Evolutionary conservation across 1,140 invertebrate species (phyloP), one percentile per base, ranked within the genome.

Genomic region (Trichoplusia ni): DNA sequence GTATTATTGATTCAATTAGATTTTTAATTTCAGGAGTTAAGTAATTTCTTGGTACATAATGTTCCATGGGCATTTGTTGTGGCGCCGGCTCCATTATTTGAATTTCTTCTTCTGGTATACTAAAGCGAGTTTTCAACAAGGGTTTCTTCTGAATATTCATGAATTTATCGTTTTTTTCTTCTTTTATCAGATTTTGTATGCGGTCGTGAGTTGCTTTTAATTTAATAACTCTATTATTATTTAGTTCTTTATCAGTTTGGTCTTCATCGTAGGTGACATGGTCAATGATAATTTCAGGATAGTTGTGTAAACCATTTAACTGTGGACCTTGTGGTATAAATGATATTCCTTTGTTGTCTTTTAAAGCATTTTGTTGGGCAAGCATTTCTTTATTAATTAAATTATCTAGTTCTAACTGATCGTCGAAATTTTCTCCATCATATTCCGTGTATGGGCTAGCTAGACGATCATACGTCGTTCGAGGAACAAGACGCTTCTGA

Each of bases 211-310:
- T 1, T n/a, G 46, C 2, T 14, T 27, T 31, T 9, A 49, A 9
- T 49, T 27, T 13, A 9, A 7, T 8, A 4, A 3, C n/a, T 1
- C n/a, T 14, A 2, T 46, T 46, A 3, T 18, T 18, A 51, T 51
- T 11, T 7, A 9, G 19, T 21, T 51, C n/a, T 7, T 33, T 29
- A 51, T 51, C 11, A 4, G n/a, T n/a, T n/a, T n/a, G n/a, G n/a
- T n/a, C 40, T 7, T 44, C 6, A n/a, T 51, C 47, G 31, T 33
- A 51, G 6, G 27, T 35, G 3, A 51, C 6, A 35, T 51, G 35
- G 19, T 38, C 33, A 27, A 56, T 40, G n/a, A 56, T 37, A 4
- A 56, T 40, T 13, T 56, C 35, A 25, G 51, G 51, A 27, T 40
- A 38, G 6, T 56, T 8, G 6, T 56, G 33, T 7, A 56, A 27